Percentiles rank a stretch among this genome's conserved stretches.
Evolutionary conservation across 1,140 invertebrate genomes (phyloP).

Genomic region (Aphaenogaster floridana): DNA sequence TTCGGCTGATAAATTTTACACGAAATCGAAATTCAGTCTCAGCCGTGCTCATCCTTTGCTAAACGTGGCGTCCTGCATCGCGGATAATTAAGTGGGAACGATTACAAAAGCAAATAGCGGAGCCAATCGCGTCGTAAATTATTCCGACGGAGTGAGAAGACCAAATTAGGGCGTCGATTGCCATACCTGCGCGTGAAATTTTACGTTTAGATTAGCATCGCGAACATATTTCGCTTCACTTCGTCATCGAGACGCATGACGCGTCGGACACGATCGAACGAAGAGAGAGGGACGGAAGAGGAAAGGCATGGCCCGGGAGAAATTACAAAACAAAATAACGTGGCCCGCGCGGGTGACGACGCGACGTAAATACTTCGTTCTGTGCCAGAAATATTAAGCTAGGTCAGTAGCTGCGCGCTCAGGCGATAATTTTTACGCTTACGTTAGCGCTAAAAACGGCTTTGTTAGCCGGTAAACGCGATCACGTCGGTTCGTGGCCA

Average conservation of each 20-base stretch:
- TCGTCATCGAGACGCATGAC: constrained; percentile 3
- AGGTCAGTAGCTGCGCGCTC: constrained; percentile 58
- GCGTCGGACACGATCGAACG: neutral
- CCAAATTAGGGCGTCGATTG: constrained; percentile 27
- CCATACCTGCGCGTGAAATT: constrained; percentile 32
- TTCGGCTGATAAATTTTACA: neutral
- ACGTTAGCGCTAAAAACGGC: constrained; percentile 56
- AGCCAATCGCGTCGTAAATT: constrained; percentile 14
- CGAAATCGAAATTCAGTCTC: neutral
- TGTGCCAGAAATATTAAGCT: constrained; percentile 54
- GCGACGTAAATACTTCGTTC: constrained; percentile 31
- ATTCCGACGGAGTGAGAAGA: constrained; percentile 1
- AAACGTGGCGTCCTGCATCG: neutral
- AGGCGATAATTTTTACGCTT: constrained; percentile 62
- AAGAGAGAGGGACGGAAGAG: neutral
- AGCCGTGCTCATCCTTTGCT: neutral
- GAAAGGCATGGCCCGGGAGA: neutral
- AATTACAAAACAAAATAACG: constrained; percentile 33
- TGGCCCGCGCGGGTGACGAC: neutral
- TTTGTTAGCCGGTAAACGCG: constrained; percentile 18
- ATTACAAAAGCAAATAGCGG: constrained; percentile 5
- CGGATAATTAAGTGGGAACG: neutral
- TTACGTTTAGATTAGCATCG: constrained; percentile 35
- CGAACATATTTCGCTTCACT: neutral
- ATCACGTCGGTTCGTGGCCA: neutral